A percentile compares a stretch with the other conserved stretches of the same genome.
Evolutionary conservation across 2,797 vertebrate species (phyloP).

Genomic region (Mareca penelope): DNA sequence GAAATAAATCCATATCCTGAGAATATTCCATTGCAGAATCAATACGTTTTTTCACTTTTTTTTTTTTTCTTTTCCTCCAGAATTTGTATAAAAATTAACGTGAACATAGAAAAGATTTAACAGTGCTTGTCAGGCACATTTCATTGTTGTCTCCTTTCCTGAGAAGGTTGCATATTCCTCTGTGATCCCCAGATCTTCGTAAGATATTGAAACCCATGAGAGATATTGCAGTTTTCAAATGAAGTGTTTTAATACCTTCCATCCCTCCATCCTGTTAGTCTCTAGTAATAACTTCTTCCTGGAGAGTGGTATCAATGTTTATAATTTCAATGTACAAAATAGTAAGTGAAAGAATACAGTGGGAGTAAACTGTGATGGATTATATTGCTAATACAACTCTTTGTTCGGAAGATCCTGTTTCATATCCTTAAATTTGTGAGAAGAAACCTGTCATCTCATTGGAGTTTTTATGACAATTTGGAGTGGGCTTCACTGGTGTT

Average conservation of each 20-base stretch:
- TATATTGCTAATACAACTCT: background rate
- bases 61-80: constrained; percentile 5
- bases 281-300: constrained; percentile 32
- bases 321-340: constrained; percentile 15
- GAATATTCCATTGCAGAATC: constrained; percentile 17
- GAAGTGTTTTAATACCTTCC: constrained; percentile 11
- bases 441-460: background rate
- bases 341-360: constrained; percentile 6
- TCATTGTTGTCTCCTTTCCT: constrained; percentile 13
- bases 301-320: constrained; percentile 30
- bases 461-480: background rate
- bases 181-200: constrained; percentile 3
- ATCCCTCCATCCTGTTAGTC: constrained; percentile 21
- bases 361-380: constrained; percentile 24
- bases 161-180: background rate
- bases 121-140: constrained; percentile 8
- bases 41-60: constrained; percentile 41
- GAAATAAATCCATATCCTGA: constrained; percentile 48
- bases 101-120: constrained; percentile 55
- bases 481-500: background rate
- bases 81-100: constrained; percentile 54
- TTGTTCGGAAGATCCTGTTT: background rate
- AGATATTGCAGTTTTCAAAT: constrained; percentile 41
- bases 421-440: background rate
- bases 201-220: background rate